Evolutionary conservation across 37 sponge, comb jelly and placozoan genomes (phyloP).

Genomic region (Geodia barretti): DNA sequence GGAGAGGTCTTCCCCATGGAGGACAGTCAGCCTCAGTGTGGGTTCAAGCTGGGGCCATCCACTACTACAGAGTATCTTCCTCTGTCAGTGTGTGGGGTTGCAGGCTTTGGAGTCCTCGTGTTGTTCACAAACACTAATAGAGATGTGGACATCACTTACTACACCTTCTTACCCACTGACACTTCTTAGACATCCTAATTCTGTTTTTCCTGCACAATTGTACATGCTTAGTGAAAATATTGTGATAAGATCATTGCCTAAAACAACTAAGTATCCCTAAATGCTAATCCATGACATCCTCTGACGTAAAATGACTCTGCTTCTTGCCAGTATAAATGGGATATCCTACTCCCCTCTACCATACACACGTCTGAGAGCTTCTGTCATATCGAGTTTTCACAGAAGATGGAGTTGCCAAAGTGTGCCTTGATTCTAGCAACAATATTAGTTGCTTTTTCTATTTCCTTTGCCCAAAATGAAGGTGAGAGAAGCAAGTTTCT

Average conservation of each 20-base stretch:
- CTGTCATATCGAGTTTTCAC: no score
- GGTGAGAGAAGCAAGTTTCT: not conserved
- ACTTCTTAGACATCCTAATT: no score
- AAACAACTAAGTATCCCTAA: not conserved
- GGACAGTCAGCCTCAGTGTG: constrained; percentile 39
- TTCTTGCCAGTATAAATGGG: not conserved
- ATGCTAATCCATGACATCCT: not conserved
- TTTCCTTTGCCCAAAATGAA: not conserved
- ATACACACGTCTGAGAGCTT: not conserved
- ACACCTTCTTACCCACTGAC: no score
- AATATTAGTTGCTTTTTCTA: not conserved
- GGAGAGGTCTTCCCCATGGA: not conserved
- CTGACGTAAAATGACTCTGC: not conserved
- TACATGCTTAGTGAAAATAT: no score
- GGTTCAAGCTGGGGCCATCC: constrained; percentile 52
- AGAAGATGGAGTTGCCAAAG: not conserved
- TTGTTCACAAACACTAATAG: constrained; percentile 4
- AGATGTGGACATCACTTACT: no score
- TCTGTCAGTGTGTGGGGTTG: not conserved
- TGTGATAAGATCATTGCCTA: no score
- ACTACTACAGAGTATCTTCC: constrained; percentile 15
- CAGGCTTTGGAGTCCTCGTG: constrained; percentile 5
- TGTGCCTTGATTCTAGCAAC: not conserved
- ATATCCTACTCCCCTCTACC: not conserved
- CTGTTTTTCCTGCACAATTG: no score